Percentiles rank a stretch among this genome's conserved stretches.
Conservation (phyloP, 2,888 invertebrate genomes). For the Campoplex capitator region DNA sequence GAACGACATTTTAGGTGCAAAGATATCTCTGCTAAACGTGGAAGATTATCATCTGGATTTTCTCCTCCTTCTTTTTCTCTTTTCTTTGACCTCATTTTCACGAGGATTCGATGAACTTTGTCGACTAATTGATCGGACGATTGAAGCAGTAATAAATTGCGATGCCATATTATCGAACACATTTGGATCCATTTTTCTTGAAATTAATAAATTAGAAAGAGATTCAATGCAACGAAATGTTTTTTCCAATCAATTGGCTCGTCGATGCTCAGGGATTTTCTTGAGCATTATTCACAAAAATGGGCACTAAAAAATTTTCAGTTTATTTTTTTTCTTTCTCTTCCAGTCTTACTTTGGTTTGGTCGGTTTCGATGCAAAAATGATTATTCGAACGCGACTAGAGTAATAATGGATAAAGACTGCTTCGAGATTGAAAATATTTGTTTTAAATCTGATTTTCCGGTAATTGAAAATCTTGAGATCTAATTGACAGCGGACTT, state of each 20-base stretch:
- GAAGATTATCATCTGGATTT: conserved; percentile 28
- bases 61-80: background rate
- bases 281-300: background rate
- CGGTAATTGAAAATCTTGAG: background rate
- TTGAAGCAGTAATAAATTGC: background rate
- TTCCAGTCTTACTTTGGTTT: background rate
- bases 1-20: conserved; percentile 24
- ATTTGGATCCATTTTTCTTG: background rate
- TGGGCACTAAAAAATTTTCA: background rate
- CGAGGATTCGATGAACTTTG: background rate
- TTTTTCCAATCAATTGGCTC: background rate
- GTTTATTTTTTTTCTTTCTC: background rate
- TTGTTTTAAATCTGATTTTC: background rate
- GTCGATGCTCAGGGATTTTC: background rate
- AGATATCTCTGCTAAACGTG: conserved; percentile 29
- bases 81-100: background rate
- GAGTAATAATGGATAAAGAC: too few species aligned
- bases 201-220: background rate
- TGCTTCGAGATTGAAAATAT: background rate
- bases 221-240: background rate
- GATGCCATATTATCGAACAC: too few species aligned
- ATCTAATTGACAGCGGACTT: background rate
- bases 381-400: too few species aligned
- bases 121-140: background rate
- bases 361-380: too few species aligned